Base-by-base conservation (phyloP, 2,797 vertebrate species). In the Diceros bicornis region DNA sequence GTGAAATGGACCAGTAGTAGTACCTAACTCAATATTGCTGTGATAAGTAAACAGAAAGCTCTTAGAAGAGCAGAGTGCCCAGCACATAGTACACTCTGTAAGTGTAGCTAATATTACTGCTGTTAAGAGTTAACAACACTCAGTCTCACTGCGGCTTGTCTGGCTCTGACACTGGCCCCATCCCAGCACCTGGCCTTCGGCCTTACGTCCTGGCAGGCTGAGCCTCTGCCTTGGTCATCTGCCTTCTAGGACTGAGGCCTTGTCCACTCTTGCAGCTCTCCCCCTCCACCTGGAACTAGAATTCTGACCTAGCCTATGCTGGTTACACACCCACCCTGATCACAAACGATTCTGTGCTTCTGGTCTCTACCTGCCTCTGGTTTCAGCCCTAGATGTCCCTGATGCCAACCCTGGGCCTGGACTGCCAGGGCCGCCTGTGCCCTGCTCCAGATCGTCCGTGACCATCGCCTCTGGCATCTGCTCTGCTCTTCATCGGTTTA, bases 31-130 rank as follows among this genome's bases (percentile, higher is more conserved):
- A 57, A 7, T 29, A 29, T 2, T 32, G 11, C 11, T 47, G 66
- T 55, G 78, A 66, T 18, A 23, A 66, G n/a, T 18, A 66, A 55
- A 44, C 21, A 47, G n/a, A 20, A 85, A 12, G 21, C 17, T 21
- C 59, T 89, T 17, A 14, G 64, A 90, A 10, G 37, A 93, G 68
- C 7, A 13, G n/a, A 93, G 68, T 7, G 41, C 74, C 41, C n/a
- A 13, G 29, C 34, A 75, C 29, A 18, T 0, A 25, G 59, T 6
- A 7, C 0, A 0, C n/a, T 27, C 32, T 14, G 25, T n/a, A 6
- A n/a, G 7, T 52, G 47, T 20, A 83, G 44, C 57, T n/a, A 44
- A 8, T 16, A 11, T 18, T 29, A 27, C 0, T 1, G 52, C 6
- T 11, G 44, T n/a, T 52, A 55, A 64, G 78, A 55, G 78, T 86